Evolutionary conservation across 1,140 invertebrate genomes (phyloP).

Genomic region (Atta colombica): DNA sequence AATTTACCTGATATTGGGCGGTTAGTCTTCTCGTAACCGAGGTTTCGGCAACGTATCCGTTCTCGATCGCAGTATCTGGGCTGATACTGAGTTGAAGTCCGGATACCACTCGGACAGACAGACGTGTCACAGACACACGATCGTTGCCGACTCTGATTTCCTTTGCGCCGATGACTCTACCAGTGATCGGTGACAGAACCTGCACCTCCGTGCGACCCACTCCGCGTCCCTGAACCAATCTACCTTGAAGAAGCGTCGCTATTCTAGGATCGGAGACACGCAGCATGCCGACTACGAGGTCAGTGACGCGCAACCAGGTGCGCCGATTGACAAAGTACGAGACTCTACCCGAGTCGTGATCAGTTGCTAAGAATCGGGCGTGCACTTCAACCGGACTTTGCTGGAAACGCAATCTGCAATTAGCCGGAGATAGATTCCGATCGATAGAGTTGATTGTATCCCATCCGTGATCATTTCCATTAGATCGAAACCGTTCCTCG

Average conservation of each 20-base stretch:
- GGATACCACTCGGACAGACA: constrained; percentile 96
- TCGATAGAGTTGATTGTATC: constrained; percentile 86
- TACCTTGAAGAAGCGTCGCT: constrained; percentile 92
- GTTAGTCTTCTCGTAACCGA: constrained; percentile 94
- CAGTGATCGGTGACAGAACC: constrained; percentile 96
- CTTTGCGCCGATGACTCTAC: constrained; percentile 95
- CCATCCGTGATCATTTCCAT: constrained; percentile 85
- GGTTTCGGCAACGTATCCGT: constrained; percentile 96
- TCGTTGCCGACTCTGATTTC: constrained; percentile 97
- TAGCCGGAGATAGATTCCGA: constrained; percentile 80
- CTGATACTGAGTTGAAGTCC: constrained; percentile 96
- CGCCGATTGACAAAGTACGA: constrained; percentile 96
- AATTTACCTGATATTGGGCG: constrained; percentile 95
- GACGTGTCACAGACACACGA: constrained; percentile 93
- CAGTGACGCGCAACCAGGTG: constrained; percentile 95
- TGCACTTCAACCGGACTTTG: constrained; percentile 96
- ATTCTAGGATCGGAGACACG: constrained; percentile 96
- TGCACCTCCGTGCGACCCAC: constrained; percentile 97
- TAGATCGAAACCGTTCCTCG: constrained; percentile 77
- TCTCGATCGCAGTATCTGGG: constrained; percentile 93
- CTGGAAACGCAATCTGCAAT: constrained; percentile 94
- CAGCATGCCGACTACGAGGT: constrained; percentile 94
- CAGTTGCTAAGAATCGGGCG: constrained; percentile 95
- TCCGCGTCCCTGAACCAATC: constrained; percentile 94
- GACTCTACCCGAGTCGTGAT: constrained; percentile 96